These are phyloP conservation scores for Phalacrocorax carbo DNA, from an alignment of 2,113 vertebrate genomes.

Conservation along the genomic window DNA sequence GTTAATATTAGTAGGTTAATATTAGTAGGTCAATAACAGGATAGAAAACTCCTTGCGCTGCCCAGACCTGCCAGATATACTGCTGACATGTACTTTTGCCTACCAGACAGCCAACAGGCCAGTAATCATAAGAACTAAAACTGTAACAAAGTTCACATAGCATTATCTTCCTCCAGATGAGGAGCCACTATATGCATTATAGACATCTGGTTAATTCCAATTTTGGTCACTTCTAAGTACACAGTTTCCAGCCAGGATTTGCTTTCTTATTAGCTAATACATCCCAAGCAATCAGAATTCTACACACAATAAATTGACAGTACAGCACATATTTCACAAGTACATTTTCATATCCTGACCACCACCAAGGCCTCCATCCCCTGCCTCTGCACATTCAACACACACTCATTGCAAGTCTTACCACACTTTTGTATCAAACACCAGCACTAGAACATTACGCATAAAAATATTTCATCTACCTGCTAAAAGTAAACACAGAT, in stretches of 20 bases:
- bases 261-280: neutral
- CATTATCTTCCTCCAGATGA: neutral
- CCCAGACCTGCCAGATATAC: neutral
- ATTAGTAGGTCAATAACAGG: neutral
- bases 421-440: neutral
- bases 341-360: neutral
- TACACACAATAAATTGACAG: neutral
- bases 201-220: neutral
- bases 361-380: neutral
- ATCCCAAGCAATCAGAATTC: neutral
- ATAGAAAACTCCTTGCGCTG: neutral
- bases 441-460: neutral
- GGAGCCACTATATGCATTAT: neutral
- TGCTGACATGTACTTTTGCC: neutral
- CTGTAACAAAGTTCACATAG: neutral
- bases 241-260: neutral
- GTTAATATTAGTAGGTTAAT: neutral
- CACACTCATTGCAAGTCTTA: neutral
- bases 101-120: neutral
- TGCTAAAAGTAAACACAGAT: neutral
- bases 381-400: neutral
- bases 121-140: neutral
- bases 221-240: neutral
- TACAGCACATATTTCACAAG: neutral
- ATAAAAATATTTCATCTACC: neutral